These are phyloP conservation scores for Diacarnus erythraeanus DNA, from an alignment of 37 sponge, comb jelly and placozoan species.

Conservation along the genomic window DNA sequence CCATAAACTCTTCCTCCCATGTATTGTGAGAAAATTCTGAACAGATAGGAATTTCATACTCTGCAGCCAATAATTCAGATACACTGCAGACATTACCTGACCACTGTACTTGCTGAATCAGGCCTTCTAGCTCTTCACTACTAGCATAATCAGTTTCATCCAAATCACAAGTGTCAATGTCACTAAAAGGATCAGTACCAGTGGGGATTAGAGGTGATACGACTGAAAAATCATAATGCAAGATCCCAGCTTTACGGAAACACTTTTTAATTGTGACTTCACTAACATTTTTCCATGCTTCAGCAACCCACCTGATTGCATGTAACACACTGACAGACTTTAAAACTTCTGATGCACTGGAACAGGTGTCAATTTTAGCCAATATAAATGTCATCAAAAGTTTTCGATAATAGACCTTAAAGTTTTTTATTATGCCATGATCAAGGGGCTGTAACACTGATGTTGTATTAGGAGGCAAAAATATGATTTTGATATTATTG, in stretches of 20 bases:
- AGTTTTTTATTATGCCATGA: conserved; percentile 54
- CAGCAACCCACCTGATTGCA: conserved; percentile 62
- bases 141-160: no score
- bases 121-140: no score
- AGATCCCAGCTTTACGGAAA: conserved; percentile 62
- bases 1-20: no score
- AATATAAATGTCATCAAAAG: conserved; percentile 45
- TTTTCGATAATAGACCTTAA: conserved; percentile 35
- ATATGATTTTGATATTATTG: conserved; percentile 59
- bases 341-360: conserved; percentile 35
- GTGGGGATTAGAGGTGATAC: no score
- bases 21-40: no score
- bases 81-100: no score
- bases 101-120: no score
- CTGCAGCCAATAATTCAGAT: no score
- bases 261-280: conserved; percentile 58
- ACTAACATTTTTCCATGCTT: conserved; percentile 53
- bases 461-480: conserved; percentile 64
- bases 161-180: no score
- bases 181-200: no score
- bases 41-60: no score
- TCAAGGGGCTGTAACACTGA: conserved; percentile 66
- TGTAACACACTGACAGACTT: conserved; percentile 21
- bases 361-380: conserved; percentile 58
- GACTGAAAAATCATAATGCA: conserved; percentile 5